A percentile compares a stretch with the other conserved stretches of the same genome.
Evolutionary conservation across 1,140 invertebrate species (phyloP).

Genomic region (Nasonia vitripennis): DNA sequence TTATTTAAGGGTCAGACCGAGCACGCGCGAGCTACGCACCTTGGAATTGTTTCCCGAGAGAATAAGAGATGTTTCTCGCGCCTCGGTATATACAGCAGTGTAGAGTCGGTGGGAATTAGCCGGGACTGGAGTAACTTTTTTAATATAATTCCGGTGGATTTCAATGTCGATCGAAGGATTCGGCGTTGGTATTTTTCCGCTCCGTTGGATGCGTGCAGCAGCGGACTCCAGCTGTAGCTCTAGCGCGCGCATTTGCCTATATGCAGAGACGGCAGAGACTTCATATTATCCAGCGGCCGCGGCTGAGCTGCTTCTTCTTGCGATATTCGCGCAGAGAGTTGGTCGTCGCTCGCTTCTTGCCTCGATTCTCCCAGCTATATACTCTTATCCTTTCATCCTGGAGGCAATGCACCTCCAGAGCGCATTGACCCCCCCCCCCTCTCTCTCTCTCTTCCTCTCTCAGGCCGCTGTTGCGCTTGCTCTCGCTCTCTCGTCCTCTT

Average conservation of each 20-base stretch:
- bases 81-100: not conserved
- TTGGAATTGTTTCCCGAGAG: not conserved
- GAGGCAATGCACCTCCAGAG: slow-evolving; percentile 68
- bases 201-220: not conserved
- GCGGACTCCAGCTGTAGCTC: not conserved
- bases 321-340: slow-evolving; percentile 29
- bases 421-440: slow-evolving; percentile 69
- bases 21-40: not conserved
- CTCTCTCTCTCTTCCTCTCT: slow-evolving; percentile 42
- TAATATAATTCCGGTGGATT: too few species aligned
- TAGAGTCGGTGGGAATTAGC: too few species aligned
- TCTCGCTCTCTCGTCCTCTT: slow-evolving; percentile 53
- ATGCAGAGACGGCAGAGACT: not conserved
- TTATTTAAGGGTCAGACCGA: slow-evolving; percentile 8
- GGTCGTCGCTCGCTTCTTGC: slow-evolving; percentile 13
- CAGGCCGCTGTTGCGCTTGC: slow-evolving; percentile 46
- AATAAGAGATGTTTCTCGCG: not conserved
- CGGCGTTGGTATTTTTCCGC: not conserved
- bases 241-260: slow-evolving; percentile 15
- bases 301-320: slow-evolving; percentile 38
- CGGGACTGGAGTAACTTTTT: too few species aligned
- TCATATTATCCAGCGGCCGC: slow-evolving; percentile 47
- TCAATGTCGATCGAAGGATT: not conserved
- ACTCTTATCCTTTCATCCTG: slow-evolving; percentile 58
- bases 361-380: slow-evolving; percentile 48